Conservation (phyloP, 1,140 invertebrate species). For the Eumaeus atala region DNA sequence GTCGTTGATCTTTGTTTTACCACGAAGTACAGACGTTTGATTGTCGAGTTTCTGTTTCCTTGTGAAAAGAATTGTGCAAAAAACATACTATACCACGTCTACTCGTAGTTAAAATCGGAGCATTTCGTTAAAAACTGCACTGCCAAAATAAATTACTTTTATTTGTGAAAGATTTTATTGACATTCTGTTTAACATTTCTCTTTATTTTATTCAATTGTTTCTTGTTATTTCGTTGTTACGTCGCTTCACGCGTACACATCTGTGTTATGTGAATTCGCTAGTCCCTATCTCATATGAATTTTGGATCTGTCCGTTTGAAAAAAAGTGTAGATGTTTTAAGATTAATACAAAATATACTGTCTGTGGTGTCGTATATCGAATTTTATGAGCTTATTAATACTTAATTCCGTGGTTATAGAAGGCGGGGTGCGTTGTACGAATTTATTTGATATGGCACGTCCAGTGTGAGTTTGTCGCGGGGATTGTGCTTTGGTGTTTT, state of each 20-base stretch:
- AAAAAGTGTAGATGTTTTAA: constrained; percentile 48
- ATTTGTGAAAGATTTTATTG: constrained; percentile 30
- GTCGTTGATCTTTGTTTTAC: too few relatives aligned
- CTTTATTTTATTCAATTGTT: constrained; percentile 45
- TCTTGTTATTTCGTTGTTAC: constrained; percentile 55
- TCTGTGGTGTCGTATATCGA: constrained; percentile 62
- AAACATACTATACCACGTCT: too few relatives aligned
- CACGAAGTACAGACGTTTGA: too few relatives aligned
- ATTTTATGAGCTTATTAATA: constrained; percentile 71
- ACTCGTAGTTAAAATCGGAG: constrained; percentile 3
- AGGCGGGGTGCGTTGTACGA: constrained; percentile 19
- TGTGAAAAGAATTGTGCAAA: too few relatives aligned
- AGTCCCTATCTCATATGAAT: constrained; percentile 49
- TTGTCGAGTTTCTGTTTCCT: too few relatives aligned
- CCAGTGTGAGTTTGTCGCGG: constrained; percentile 9
- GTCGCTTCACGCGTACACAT: constrained; percentile 42
- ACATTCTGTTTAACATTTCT: constrained; percentile 33
- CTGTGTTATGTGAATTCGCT: constrained; percentile 44
- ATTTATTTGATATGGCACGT: constrained; percentile 43
- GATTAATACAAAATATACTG: constrained; percentile 58
- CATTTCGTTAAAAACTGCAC: constrained; percentile 32
- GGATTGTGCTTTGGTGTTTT: constrained; percentile 16
- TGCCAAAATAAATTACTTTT: constrained; percentile 38
- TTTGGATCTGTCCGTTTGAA: constrained; percentile 61
- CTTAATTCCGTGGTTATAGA: constrained; percentile 56